Base-by-base conservation (phyloP, 2,888 invertebrate species). In the Torymus texanus region DNA sequence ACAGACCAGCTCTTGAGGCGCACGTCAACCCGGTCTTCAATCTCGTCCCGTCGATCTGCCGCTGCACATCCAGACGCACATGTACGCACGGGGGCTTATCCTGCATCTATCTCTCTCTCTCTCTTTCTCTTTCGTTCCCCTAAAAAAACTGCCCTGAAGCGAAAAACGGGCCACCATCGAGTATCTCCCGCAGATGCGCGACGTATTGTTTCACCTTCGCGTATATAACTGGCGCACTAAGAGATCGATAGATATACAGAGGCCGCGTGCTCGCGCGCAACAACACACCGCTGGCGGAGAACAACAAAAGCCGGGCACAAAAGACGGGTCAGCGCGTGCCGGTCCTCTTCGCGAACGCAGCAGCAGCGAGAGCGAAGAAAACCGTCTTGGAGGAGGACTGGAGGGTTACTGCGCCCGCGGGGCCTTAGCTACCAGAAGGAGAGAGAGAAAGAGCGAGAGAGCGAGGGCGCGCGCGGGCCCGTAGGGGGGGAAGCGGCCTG, bases 331-430 rank as follows among this genome's bases (percentile, higher is more conserved):
- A 51, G 61, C 78, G 67, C 73, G 78, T 78, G 66, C 66, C 53
- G 72, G 24, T 75, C 61, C 62, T 59, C 8, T 41, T 41, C 41
- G 41, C 41, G 41, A 41, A 68, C 65, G 72, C 67, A 62, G 68
- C 59, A 11, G 29, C 21, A 58, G 29, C 59, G 41, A 14, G 55
- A 14, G 59, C 74, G 68, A 51, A 68, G 56, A 50, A 68, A 88
- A 88, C 88, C 89, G 89, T 89, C 89, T 88, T 88, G 87, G 87
- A 87, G 87, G 89, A 89, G 86, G 88, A 90, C 90, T 90, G 86
- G 89, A 88, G 90, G 90, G 89, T 90, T 89, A 90, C 90, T 90
- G 90, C 86, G 90, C 90, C 90, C 89, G 89, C 88, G 87, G 90
- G 90, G 90, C 90, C 90, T 90, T 90, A 87, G 88, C 89, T 89